phyloP scores from a whole-genome alignment of 2,888 invertebrate genomes.

The Sericinus montela region DNA sequence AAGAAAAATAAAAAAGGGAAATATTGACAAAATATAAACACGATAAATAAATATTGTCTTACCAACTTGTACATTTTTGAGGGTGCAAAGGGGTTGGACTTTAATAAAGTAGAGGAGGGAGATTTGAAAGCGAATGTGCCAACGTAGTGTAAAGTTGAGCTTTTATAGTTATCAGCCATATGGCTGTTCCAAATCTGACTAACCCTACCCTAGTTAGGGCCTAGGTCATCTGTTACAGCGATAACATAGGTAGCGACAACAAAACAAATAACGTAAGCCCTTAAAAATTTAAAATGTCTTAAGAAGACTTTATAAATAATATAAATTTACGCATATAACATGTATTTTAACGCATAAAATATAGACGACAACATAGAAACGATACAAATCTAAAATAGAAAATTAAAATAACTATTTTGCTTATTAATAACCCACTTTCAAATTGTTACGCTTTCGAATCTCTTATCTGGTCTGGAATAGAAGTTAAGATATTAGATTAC shows the following conservation, averaged over 20 bases:
- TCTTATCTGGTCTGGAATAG: too few species aligned
- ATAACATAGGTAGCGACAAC: slow-evolving; percentile 46
- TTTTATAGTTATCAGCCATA: slow-evolving; percentile 69
- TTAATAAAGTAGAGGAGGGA: slow-evolving; percentile 45
- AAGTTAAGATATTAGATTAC: too few species aligned
- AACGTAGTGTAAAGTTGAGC: slow-evolving; percentile 41
- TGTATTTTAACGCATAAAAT: too few species aligned
- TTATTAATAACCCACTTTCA: too few species aligned
- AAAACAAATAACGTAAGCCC: slow-evolving; percentile 29
- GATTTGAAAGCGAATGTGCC: slow-evolving; percentile 66
- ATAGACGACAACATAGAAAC: too few species aligned
- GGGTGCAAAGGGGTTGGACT: slow-evolving; percentile 39
- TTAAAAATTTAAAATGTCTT: too few species aligned
- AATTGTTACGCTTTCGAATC: too few species aligned
- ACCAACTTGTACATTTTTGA: slow-evolving; percentile 82
- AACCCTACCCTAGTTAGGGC: slow-evolving; percentile 62
- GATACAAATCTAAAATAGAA: too few species aligned
- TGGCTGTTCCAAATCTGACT: slow-evolving; percentile 62
- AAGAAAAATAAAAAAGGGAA: too few species aligned
- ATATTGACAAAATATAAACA: not conserved
- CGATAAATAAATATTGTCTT: slow-evolving; percentile 41
- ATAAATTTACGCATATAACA: too few species aligned
- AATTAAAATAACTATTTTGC: too few species aligned
- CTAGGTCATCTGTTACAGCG: slow-evolving; percentile 62
- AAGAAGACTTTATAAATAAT: too few species aligned